phyloP scores from a whole-genome alignment of 2,797 vertebrate genomes.

The Artibeus jamaicensis region DNA sequence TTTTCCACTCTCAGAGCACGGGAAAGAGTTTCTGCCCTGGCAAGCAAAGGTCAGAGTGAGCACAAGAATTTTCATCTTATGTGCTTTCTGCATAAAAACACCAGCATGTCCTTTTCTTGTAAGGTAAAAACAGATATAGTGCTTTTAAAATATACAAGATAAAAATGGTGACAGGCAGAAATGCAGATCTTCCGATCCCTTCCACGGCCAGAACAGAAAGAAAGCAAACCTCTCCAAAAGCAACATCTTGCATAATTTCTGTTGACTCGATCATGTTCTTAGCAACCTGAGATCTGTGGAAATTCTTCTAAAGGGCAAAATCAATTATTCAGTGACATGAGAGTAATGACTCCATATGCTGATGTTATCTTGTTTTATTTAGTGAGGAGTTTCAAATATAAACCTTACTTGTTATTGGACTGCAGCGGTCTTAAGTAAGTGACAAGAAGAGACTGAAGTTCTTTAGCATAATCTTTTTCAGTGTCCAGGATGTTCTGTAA shows the following conservation, averaged over 20 bases:
- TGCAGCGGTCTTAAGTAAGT: slow-evolving; percentile 95
- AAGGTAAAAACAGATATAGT: background rate
- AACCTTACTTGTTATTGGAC: slow-evolving; percentile 95
- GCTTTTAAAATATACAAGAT: slow-evolving; percentile 17
- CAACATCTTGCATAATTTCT: slow-evolving; percentile 58
- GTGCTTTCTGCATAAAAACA: slow-evolving; percentile 50
- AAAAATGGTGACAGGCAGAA: slow-evolving; percentile 33
- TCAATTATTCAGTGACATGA: slow-evolving; percentile 70
- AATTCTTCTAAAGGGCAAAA: slow-evolving; percentile 72
- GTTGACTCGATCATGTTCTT: slow-evolving; percentile 59
- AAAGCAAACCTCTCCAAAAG: slow-evolving; percentile 45
- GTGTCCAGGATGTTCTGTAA: slow-evolving; percentile 98
- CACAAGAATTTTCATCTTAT: slow-evolving; percentile 47
- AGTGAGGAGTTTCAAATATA: slow-evolving; percentile 37
- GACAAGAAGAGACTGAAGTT: slow-evolving; percentile 91
- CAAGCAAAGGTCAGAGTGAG: slow-evolving; percentile 36
- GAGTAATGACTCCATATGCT: slow-evolving; percentile 34
- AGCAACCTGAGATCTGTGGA: slow-evolving; percentile 63
- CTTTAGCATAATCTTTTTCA: slow-evolving; percentile 96
- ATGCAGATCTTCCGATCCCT: slow-evolving; percentile 25
- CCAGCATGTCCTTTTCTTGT: slow-evolving; percentile 17
- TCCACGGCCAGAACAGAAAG: slow-evolving; percentile 11
- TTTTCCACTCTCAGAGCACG: slow-evolving; percentile 30
- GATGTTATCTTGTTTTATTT: slow-evolving; percentile 53
- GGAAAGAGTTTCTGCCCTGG: slow-evolving; percentile 35